Evolutionary conservation across 2,888 invertebrate species (phyloP).

Genomic region (Cordilura impudica): DNA sequence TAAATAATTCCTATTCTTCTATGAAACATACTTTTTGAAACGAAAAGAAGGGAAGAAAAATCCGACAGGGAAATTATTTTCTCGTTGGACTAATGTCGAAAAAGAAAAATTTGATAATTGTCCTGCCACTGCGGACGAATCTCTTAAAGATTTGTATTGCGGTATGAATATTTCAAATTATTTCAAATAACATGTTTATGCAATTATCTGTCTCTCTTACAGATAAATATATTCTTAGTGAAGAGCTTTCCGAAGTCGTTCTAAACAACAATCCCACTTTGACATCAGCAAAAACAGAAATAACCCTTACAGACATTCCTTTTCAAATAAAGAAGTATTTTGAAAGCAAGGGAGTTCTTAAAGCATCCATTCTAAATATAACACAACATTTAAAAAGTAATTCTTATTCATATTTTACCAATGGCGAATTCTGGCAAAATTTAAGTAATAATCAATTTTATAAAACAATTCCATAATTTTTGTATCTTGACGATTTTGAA

Average conservation of each 20-base stretch:
- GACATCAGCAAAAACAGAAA: constrained; percentile 38
- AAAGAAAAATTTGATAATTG: constrained; percentile 30
- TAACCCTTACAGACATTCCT: constrained; percentile 44
- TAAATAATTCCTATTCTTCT: constrained; percentile 15
- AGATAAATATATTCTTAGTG: constrained; percentile 33
- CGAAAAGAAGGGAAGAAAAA: constrained; percentile 50
- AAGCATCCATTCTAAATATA: constrained; percentile 28
- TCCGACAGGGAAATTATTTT: constrained; percentile 52
- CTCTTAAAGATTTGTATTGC: constrained; percentile 33
- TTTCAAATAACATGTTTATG: neutral
- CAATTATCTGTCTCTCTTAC: constrained; percentile 18
- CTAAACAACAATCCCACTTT: constrained; percentile 46
- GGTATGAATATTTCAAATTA: constrained; percentile 10
- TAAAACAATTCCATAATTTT: constrained; percentile 43
- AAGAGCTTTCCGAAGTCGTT: constrained; percentile 47
- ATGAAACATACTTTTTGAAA: constrained; percentile 43
- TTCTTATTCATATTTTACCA: constrained; percentile 33
- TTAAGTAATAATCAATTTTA: constrained; percentile 23
- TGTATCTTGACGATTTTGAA: constrained; percentile 49
- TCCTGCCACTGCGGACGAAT: constrained; percentile 40
- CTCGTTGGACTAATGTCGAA: constrained; percentile 48
- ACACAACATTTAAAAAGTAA: constrained; percentile 23
- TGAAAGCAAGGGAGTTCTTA: constrained; percentile 41
- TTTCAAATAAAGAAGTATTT: constrained; percentile 58
- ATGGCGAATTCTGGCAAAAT: constrained; percentile 46